phyloP scores from a whole-genome alignment of 1,140 invertebrate genomes.

The Halictus rubicundus region DNA sequence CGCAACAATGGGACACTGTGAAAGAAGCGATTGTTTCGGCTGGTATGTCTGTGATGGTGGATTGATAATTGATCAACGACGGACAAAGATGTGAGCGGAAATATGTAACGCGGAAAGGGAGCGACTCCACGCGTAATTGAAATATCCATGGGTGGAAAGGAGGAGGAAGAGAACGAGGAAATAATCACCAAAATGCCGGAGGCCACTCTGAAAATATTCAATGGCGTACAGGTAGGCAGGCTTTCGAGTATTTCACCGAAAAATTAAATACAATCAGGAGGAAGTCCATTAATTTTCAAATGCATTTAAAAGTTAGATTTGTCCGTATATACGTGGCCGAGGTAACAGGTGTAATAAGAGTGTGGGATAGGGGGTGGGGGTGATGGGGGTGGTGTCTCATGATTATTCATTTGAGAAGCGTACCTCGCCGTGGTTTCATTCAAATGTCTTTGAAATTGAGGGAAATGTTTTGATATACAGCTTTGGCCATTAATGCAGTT shows the following conservation, averaged over 20 bases:
- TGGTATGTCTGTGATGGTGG: constrained; percentile 1
- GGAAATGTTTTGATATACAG: too few species aligned
- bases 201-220: constrained; percentile 59
- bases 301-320: constrained; percentile 3
- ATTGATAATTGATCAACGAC: constrained; percentile 32
- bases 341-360: too few species aligned
- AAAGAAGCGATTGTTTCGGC: constrained; percentile 29
- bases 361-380: too few species aligned
- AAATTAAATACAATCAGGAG: constrained; percentile 1
- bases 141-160: constrained; percentile 34
- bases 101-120: constrained; percentile 28
- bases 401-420: too few species aligned
- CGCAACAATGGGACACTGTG: constrained; percentile 24
- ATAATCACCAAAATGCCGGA: constrained; percentile 54
- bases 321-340: too few species aligned
- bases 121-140: constrained; percentile 40
- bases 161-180: constrained; percentile 16
- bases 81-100: constrained; percentile 41
- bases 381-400: too few species aligned
- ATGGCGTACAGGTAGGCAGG: constrained; percentile 59
- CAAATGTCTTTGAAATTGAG: too few species aligned
- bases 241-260: not conserved
- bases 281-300: constrained; percentile 2
- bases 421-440: too few species aligned
- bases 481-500: too few species aligned